Evolutionary conservation across 2,888 invertebrate genomes (phyloP), one percentile per base, ranked within the genome.

Genomic region (Acleris literana): DNA sequence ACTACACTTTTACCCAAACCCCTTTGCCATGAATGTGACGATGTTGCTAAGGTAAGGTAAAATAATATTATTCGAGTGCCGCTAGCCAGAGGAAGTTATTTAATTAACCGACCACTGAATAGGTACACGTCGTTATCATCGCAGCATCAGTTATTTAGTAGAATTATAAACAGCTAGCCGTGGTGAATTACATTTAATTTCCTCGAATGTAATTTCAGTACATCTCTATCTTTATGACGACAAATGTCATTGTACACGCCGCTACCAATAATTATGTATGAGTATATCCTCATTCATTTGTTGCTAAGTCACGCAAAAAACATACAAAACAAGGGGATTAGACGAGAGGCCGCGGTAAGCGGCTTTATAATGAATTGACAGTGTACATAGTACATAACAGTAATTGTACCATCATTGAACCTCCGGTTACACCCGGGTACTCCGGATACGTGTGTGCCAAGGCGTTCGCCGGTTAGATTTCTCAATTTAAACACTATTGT

Each of bases 171-270:
- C 46, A 25, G 39, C 39, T 55, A n/a, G 39, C 18, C 18, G 44
- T 16, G 5, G 55, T 39, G 55, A 60, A 65, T 65, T 65, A 65
- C 44, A 51, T 65, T 33, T 60, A 65, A 65, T 65, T 65, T 65
- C 46, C 60, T 61, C 60, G 51, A 61, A 44, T 57, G 20, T 65
- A 65, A 60, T 61, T 60, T 61, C 29, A 56, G 52, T 22, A 29
- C 57, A 57, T 57, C 55, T 55, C 57, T 48, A 55, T 49, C 33
- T 3, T 22, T 20, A 25, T 55, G 17, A 17, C 55, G 39, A 54
- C 29, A 55, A 63, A 39, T 60, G 59, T 60, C 55, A n/a, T 48
- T 22, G 33, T 39, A n/a, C 39, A 20, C 20, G 22, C 20, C 44
- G 56, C 25, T 22, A 46, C 52, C 46, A 44, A 39, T 54, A 51